Conservation (phyloP, 1,140 invertebrate species). For the Catajapyx aquilonaris region DNA sequence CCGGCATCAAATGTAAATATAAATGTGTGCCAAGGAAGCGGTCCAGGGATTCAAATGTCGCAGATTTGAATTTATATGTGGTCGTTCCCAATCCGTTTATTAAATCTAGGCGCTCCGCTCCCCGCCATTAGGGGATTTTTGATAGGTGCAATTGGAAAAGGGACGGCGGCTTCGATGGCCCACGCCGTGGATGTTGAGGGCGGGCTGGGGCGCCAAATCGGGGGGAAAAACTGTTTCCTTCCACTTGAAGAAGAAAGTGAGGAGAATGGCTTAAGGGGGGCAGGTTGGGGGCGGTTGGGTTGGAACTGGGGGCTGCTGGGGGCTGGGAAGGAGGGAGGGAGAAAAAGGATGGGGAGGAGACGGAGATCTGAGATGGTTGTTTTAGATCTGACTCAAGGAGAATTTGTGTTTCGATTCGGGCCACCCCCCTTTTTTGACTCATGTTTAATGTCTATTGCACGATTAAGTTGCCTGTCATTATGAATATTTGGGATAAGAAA, state of each 20-base stretch:
- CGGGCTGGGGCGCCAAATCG: too few species aligned
- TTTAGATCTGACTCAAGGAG: too few species aligned
- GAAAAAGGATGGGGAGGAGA: background rate
- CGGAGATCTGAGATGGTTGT: too few species aligned
- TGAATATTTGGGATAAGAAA: too few species aligned
- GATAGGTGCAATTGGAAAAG: background rate
- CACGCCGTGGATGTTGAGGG: too few species aligned
- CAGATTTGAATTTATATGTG: constrained; percentile 1
- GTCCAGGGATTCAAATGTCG: background rate
- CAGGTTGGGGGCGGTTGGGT: background rate
- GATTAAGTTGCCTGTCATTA: too few species aligned
- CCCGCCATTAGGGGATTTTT: background rate
- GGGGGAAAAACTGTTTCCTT: too few species aligned
- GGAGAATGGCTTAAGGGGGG: background rate
- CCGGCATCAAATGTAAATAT: constrained; percentile 1
- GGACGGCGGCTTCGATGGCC: background rate
- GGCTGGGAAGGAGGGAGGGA: background rate
- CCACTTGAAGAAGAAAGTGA: background rate
- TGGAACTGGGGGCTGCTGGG: background rate
- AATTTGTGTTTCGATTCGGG: too few species aligned
- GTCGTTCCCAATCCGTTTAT: background rate
- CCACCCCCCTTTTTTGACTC: too few species aligned
- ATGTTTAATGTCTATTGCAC: too few species aligned
- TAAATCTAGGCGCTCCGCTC: background rate
- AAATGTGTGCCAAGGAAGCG: background rate